phyloP scores from a whole-genome alignment of 2,888 invertebrate species.

The Cremastinae sp. region DNA sequence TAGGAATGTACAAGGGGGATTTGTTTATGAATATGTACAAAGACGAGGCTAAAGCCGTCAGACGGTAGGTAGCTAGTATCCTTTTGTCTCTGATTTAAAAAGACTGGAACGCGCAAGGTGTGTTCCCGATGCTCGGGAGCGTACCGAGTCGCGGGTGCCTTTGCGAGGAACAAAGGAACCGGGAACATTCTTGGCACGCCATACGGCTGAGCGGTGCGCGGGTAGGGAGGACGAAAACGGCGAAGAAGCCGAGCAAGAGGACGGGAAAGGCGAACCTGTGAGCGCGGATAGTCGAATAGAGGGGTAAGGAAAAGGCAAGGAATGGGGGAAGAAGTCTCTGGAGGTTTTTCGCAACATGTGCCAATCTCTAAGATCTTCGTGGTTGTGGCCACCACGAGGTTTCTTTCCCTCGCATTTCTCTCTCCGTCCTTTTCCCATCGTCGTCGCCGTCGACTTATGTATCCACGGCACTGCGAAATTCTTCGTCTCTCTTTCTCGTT shows the following conservation, averaged over 20 bases:
- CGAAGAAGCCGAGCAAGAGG: slow-evolving; percentile 39
- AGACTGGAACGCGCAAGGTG: slow-evolving; percentile 66
- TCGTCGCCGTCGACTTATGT: no score
- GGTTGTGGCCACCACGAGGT: slow-evolving; percentile 49
- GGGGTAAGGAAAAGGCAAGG: slow-evolving; percentile 28
- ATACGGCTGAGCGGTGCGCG: slow-evolving; percentile 49
- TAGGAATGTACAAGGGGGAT: slow-evolving; percentile 49
- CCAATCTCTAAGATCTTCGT: slow-evolving; percentile 63
- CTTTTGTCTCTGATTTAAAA: slow-evolving; percentile 67
- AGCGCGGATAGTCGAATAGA: slow-evolving; percentile 4
- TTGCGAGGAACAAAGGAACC: slow-evolving; percentile 66
- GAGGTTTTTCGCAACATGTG: slow-evolving; percentile 65
- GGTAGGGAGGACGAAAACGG: slow-evolving; percentile 52
- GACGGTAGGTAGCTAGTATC: slow-evolving; percentile 56
- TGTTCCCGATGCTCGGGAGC: slow-evolving; percentile 64
- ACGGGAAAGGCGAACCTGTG: slow-evolving; percentile 23
- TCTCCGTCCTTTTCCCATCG: slow-evolving; percentile 20
- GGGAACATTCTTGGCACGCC: slow-evolving; percentile 67
- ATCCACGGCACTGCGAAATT: slow-evolving; percentile 42
- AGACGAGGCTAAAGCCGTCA: slow-evolving; percentile 39
- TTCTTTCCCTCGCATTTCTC: slow-evolving; percentile 51
- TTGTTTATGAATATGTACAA: slow-evolving; percentile 18
- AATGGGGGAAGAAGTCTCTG: slow-evolving; percentile 30
- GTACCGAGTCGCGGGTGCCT: slow-evolving; percentile 64
- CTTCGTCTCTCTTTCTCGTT: no score